Base-by-base conservation (phyloP, 2,113 vertebrate species). In the Lepidothrix coronata region DNA sequence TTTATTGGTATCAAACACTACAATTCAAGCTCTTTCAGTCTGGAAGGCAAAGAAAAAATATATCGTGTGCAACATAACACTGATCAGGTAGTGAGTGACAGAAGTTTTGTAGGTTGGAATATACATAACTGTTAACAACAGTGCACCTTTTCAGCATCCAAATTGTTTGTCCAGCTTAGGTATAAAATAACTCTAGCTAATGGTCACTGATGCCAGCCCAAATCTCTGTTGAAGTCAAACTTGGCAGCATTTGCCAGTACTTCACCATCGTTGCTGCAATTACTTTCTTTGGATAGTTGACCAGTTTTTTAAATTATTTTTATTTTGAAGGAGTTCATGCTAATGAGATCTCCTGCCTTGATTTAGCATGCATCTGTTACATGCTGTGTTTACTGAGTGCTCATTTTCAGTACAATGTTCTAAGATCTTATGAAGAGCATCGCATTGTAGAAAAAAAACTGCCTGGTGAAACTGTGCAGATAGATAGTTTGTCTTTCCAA, bases 381-480 rank as follows among this genome's bases (percentile, higher is more conserved):
- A 30, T 28, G 5, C 22, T 78, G 4, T 58, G 11, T 44, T 95
- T 74, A 91, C 52, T 75, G 87, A 84, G 61, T 93, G 75, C 20
- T 97, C 80, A 75, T 94, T 97, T 97, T 95, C 95, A 96, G 83
- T 84, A 94, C 95, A 97, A 94, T 63, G 17, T 76, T 93, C 75
- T 91, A 79, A 77, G 94, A 65, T 70, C 68, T 95, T 82, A 28
- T 13, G 41, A 68, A 94, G 76, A 80, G 39, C 86, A 21, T 49
- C 18, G 81, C 73, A 77, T 82, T 68, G 54, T 39, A 55, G 91
- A 68, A 85, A 93, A 95, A 95, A 93, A 63, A 73, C 68, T 73
- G 23, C 46, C 52, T 74, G 28, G 43, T 85, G 66, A 95, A 96
- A 83, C 44, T 63, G 95, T 84, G 9, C 58, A 85, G 72, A 83